Percentiles rank a stretch among this genome's conserved stretches.
These are phyloP conservation scores for Dufourea novaeangliae DNA, from an alignment of 1,140 invertebrate genomes.

Conservation along the genomic window DNA sequence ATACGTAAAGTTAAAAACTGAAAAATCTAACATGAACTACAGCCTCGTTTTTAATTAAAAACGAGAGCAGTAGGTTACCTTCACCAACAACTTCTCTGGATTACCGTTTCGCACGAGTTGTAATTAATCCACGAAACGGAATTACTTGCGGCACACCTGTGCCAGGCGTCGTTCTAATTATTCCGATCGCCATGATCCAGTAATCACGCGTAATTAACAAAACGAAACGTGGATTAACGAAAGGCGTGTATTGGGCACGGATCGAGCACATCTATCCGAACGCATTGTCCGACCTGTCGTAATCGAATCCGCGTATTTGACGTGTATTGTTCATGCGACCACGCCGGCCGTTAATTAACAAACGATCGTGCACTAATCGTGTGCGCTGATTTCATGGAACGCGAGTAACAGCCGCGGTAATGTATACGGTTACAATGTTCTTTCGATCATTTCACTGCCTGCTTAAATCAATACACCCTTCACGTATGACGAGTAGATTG, in stretches of 20 bases:
- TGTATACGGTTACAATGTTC: background rate
- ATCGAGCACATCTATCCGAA: slow-evolving; percentile 52
- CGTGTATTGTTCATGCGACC: slow-evolving; percentile 55
- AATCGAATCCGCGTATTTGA: slow-evolving; percentile 68
- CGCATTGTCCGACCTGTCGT: slow-evolving; percentile 65
- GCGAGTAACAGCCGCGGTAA: background rate
- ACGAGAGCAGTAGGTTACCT: background rate
- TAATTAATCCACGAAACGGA: background rate
- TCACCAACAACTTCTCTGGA: background rate
- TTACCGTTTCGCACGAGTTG: background rate
- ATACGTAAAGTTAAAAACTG: too few relatives aligned
- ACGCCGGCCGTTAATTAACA: slow-evolving; percentile 66
- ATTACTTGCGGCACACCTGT: background rate
- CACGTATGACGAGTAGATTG: too few relatives aligned
- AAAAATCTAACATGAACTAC: background rate
- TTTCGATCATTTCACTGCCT: background rate
- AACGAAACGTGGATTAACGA: slow-evolving; percentile 62
- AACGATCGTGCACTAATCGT: slow-evolving; percentile 55
- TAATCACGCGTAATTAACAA: slow-evolving; percentile 65
- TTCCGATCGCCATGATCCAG: slow-evolving; percentile 52
- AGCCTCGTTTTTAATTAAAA: background rate
- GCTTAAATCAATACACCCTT: background rate
- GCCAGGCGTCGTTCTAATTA: slow-evolving; percentile 57
- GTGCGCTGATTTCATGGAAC: slow-evolving; percentile 14
- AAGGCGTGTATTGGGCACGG: slow-evolving; percentile 49